Evolutionary conservation across 2,888 invertebrate species (phyloP).

Genomic region (Hylaea fasciaria): DNA sequence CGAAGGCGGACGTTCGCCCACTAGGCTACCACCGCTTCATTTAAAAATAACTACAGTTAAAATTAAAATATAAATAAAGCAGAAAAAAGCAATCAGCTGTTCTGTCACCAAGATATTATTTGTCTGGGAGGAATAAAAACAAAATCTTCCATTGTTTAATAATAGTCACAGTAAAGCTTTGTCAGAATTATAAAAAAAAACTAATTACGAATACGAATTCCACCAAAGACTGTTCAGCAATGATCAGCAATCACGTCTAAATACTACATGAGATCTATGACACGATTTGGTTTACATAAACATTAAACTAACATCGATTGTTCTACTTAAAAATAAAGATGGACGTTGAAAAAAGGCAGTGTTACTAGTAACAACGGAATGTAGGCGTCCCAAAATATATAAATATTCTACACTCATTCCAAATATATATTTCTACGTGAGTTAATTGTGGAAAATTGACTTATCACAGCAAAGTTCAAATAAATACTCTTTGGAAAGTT

Average conservation of each 20-base stretch:
- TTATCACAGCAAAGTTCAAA: slow-evolving; percentile 5
- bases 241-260: slow-evolving; percentile 2
- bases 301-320: background rate
- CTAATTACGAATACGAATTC: slow-evolving; percentile 1
- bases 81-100: background rate
- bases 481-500: background rate
- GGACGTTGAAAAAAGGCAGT: slow-evolving; percentile 1
- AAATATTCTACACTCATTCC: background rate
- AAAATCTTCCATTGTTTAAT: too few relatives aligned
- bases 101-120: too few relatives aligned
- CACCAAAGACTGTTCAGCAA: slow-evolving; percentile 1
- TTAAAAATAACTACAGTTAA: background rate
- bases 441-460: background rate
- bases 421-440: background rate
- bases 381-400: background rate
- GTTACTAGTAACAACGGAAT: background rate
- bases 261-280: slow-evolving; percentile 21
- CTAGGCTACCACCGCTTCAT: too few relatives aligned
- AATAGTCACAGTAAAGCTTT: background rate
- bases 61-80: background rate
- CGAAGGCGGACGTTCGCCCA: too few relatives aligned
- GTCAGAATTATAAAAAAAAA: slow-evolving; percentile 5
- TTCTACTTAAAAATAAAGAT: background rate
- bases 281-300: slow-evolving; percentile 6
- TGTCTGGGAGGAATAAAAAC: too few relatives aligned